Evolutionary conservation across 2,113 vertebrate genomes (phyloP).

Genomic region (Aspidoscelis tigris): DNA sequence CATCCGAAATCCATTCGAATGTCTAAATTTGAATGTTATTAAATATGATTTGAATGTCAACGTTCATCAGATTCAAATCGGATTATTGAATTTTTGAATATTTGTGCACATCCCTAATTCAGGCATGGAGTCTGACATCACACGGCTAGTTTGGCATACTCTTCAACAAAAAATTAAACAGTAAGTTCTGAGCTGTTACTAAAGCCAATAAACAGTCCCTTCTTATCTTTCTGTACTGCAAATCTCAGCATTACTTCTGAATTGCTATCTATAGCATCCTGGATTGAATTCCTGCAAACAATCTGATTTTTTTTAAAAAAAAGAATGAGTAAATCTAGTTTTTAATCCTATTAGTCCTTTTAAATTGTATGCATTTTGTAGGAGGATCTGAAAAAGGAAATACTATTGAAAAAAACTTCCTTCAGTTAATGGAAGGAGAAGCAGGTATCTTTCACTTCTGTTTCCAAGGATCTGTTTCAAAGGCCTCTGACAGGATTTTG

Average conservation of each 20-base stretch:
- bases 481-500: slow-evolving; percentile 23
- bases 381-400: not conserved
- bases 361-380: not conserved
- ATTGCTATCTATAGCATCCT: not conserved
- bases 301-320: not conserved
- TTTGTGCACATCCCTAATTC: not conserved
- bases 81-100: too few species aligned
- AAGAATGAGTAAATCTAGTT: not conserved
- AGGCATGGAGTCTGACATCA: too few species aligned
- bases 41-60: too few species aligned
- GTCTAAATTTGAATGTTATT: too few species aligned
- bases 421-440: not conserved
- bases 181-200: not conserved
- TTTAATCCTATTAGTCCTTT: not conserved
- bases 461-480: slow-evolving; percentile 53
- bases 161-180: too few species aligned
- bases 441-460: slow-evolving; percentile 34
- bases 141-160: too few species aligned
- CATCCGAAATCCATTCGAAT: too few species aligned
- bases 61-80: too few species aligned
- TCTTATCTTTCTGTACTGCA: not conserved
- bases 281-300: not conserved
- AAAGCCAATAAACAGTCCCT: not conserved
- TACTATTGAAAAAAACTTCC: slow-evolving; percentile 3
- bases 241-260: not conserved